Base-by-base conservation (phyloP, 2,797 vertebrate genomes). In the Propithecus deckenii region DNA sequence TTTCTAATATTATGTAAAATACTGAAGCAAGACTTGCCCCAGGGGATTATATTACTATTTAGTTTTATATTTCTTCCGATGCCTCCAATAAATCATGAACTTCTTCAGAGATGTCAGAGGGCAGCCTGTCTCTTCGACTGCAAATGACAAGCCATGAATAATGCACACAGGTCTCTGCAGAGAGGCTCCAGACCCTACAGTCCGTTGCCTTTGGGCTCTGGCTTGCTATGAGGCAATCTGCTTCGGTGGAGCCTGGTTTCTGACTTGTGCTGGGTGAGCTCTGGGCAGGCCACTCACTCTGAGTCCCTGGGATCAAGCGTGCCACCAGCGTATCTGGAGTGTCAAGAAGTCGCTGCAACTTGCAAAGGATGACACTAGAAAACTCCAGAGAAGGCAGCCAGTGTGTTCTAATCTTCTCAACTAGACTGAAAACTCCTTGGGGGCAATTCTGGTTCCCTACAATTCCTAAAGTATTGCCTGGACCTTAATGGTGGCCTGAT, bases 111-210 rank as follows among this genome's bases (percentile, higher is more conserved):
- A 97, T 98, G 86, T 98, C 93, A 97, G 96, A 97, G 93, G 89
- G 91, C 96, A 98, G 95, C 92, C 85, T 38, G 50, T 98, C 98
- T 98, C 95, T 87, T 97, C 75, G 71, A 93, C 78, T 94, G 96
- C 96, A 98, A 98, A 98, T 95, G 97, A 98, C 95, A 98, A 98
- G 94, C 41, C n/a, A 97, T 98, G 97, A 98, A 98, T 98, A 98
- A 98, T 95, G 97, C 55, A 97, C 78, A n/a, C 5, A 79, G 57
- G 69, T 93, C 95, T 85, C 75, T 93, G 43, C 48, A 8, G 86
- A 80, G 48, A 74, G 86, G n/a, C 35, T 85, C 80, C 72, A 69
- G n/a, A 50, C 35, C 35, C 22, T 30, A 30, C 22, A 75, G 84
- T 65, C 55, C 63, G 67, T 35, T 69, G 88, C 55, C 65, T 92